A percentile compares a stretch with the other conserved stretches of the same genome.
phyloP scores from a whole-genome alignment of 1,140 invertebrate genomes.

The Centruroides vittatus region DNA sequence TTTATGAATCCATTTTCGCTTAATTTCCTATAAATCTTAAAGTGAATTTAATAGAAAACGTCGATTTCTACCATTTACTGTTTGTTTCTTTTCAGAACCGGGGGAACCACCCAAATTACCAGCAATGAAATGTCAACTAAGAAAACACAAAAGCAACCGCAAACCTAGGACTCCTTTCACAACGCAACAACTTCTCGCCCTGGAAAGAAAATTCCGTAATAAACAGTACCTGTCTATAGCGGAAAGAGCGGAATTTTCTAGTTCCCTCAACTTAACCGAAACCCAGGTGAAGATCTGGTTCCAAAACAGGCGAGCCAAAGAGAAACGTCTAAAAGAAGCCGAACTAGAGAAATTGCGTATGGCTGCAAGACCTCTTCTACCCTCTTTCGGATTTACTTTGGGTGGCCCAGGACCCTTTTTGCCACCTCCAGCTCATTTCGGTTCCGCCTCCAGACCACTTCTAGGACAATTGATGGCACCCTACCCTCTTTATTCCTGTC shows the following conservation, averaged over 20 bases:
- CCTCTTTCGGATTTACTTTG: constrained; percentile 13
- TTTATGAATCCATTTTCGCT: no score
- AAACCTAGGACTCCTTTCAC: constrained; percentile 97
- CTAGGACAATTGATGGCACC: constrained; percentile 10
- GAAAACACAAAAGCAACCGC: constrained; percentile 90
- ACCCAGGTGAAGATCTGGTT: constrained; percentile 44
- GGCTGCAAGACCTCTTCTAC: constrained; percentile 16
- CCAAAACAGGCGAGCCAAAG: constrained; percentile 40
- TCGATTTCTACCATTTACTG: neutral
- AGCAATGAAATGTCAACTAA: constrained; percentile 67
- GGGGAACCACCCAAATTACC: constrained; percentile 8
- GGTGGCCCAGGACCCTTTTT: constrained; percentile 6
- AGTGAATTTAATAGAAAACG: neutral
- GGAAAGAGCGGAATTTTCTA: constrained; percentile 91
- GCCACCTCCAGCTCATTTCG: constrained; percentile 8
- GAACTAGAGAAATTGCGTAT: constrained; percentile 34
- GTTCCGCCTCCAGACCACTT: constrained; percentile 3
- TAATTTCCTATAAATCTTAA: no score
- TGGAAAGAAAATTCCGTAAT: constrained; percentile 92
- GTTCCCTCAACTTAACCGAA: constrained; percentile 82
- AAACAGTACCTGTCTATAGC: constrained; percentile 96
- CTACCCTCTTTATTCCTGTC: constrained; percentile 12
- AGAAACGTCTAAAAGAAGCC: constrained; percentile 33
- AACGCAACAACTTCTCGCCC: constrained; percentile 79
- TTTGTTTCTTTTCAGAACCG: constrained; percentile 5